Conservation (phyloP, 2,888 invertebrate species). For the Spilarctia lutea region DNA sequence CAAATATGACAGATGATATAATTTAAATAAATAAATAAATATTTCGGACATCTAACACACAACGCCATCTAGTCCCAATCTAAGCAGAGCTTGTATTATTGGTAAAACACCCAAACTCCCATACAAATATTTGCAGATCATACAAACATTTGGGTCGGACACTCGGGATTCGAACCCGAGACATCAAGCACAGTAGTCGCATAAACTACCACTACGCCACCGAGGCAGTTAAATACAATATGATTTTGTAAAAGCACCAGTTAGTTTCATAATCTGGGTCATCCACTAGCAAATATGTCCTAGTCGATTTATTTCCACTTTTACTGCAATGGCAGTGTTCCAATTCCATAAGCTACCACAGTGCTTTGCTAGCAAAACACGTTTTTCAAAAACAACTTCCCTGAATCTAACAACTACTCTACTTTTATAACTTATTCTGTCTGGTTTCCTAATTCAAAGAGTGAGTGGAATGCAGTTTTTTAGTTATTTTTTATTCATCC, state of each 20-base stretch:
- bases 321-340: constrained; percentile 84
- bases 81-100: no score
- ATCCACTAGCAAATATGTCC: constrained; percentile 76
- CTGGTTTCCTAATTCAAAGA: background rate
- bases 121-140: no score
- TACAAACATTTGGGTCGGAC: no score
- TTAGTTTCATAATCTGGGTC: constrained; percentile 77
- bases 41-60: no score
- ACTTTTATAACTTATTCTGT: constrained; percentile 57
- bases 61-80: no score
- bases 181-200: no score
- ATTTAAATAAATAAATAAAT: no score
- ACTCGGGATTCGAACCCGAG: no score
- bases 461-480: background rate
- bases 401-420: constrained; percentile 56
- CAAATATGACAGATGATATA: background rate
- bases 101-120: no score
- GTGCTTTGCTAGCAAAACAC: constrained; percentile 77
- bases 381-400: constrained; percentile 74
- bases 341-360: constrained; percentile 79
- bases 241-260: constrained; percentile 47
- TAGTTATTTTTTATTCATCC: background rate
- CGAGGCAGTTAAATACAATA: no score
- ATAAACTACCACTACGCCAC: no score
- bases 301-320: constrained; percentile 83